Conservation (phyloP, 2,113 vertebrate species). For the Paralichthys olivaceus region DNA sequence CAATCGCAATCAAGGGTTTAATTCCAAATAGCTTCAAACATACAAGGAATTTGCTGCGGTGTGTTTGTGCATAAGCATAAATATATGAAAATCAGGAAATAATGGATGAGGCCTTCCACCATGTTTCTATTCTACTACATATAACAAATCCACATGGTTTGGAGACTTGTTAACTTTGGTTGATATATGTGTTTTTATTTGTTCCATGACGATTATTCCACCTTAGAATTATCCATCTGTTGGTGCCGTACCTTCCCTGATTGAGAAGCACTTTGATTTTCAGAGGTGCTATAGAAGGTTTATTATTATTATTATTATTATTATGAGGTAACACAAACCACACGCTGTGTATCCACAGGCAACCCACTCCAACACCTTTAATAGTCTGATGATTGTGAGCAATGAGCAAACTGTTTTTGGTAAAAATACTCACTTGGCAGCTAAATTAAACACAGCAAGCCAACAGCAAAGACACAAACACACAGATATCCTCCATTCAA, state of each 20-base stretch:
- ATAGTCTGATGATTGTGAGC: constrained; percentile 24
- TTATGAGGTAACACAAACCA: neutral
- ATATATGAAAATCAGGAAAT: neutral
- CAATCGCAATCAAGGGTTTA: neutral
- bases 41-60: neutral
- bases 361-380: constrained; percentile 23
- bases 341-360: constrained; percentile 17
- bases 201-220: neutral
- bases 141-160: no score
- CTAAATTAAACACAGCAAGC: neutral
- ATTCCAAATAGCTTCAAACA: neutral
- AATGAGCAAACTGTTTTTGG: constrained; percentile 6
- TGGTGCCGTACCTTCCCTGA: neutral
- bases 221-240: neutral
- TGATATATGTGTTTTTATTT: neutral
- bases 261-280: constrained; percentile 1
- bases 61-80: neutral
- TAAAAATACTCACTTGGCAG: constrained; percentile 17
- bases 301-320: constrained; percentile 2
- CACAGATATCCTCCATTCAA: neutral
- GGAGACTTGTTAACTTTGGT: neutral
- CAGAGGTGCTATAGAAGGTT: neutral
- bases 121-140: neutral
- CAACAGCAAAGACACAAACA: neutral
- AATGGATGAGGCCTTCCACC: no score